These are phyloP conservation scores for Temnothorax ravouxi DNA, from an alignment of 2,888 invertebrate species.

Conservation along the genomic window DNA sequence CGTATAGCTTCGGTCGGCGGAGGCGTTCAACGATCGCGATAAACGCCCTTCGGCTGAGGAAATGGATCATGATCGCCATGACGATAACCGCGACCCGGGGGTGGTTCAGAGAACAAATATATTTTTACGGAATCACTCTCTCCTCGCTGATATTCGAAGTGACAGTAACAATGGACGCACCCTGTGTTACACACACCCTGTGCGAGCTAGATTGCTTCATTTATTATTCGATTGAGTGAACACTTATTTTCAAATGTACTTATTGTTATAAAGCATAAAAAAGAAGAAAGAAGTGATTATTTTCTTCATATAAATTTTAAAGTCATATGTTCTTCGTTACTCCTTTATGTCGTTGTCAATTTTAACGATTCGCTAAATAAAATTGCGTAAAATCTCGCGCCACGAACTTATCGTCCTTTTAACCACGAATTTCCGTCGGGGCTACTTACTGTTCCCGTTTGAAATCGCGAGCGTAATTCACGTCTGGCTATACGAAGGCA, in stretches of 20 bases:
- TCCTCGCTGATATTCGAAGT: slow-evolving; percentile 1
- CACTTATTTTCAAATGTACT: background rate
- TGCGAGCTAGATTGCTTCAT: background rate
- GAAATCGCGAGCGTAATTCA: slow-evolving; percentile 48
- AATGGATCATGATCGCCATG: slow-evolving; percentile 74
- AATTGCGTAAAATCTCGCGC: background rate
- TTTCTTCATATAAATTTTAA: background rate
- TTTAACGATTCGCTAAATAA: background rate
- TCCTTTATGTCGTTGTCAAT: background rate
- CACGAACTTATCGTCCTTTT: background rate
- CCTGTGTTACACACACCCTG: background rate
- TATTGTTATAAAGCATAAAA: background rate
- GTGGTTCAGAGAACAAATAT: slow-evolving; percentile 43
- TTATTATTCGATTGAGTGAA: background rate
- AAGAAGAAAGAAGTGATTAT: background rate
- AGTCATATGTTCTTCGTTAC: background rate
- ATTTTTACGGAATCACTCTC: background rate
- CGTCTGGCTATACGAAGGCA: slow-evolving; percentile 42
- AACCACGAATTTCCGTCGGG: slow-evolving; percentile 34
- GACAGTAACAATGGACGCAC: background rate
- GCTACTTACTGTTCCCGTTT: slow-evolving; percentile 24
- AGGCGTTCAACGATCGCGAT: slow-evolving; percentile 70
- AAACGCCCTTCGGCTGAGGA: slow-evolving; percentile 66
- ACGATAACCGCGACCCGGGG: slow-evolving; percentile 62
- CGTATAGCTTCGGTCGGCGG: slow-evolving; percentile 49